A percentile compares a stretch with the other conserved stretches of the same genome.
Evolutionary conservation across 2,888 invertebrate genomes (phyloP).

Genomic region (Conus canariensis): DNA sequence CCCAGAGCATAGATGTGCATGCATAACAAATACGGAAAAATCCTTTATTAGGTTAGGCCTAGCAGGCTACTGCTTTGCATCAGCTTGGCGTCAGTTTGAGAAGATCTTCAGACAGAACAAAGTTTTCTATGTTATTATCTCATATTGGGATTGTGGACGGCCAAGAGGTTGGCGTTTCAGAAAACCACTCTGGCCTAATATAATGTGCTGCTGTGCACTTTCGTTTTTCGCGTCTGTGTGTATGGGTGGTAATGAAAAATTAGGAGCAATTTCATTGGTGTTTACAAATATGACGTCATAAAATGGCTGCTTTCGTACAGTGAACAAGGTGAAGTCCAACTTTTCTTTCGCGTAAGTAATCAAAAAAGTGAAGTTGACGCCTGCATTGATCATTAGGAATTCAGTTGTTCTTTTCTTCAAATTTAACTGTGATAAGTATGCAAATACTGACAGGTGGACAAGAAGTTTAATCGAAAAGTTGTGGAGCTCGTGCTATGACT

Average conservation of each 20-base stretch:
- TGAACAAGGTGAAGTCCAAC: constrained; percentile 33
- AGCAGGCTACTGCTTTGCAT: background rate
- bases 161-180: too few species aligned
- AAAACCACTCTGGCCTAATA: too few species aligned
- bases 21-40: background rate
- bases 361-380: background rate
- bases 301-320: constrained; percentile 35
- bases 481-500: background rate
- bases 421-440: background rate
- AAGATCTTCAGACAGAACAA: background rate
- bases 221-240: background rate
- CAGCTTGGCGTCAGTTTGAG: background rate
- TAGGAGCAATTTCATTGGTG: background rate
- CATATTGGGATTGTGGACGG: too few species aligned
- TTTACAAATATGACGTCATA: constrained; percentile 7
- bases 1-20: too few species aligned
- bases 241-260: background rate
- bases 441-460: background rate
- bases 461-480: background rate
- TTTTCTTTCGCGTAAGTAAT: constrained; percentile 34
- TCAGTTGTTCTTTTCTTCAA: background rate
- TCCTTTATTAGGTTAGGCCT: background rate
- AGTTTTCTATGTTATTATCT: background rate
- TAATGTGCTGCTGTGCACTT: background rate
- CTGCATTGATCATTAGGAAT: background rate